phyloP scores from a whole-genome alignment of 2,888 invertebrate genomes.

The Acleris literana region DNA sequence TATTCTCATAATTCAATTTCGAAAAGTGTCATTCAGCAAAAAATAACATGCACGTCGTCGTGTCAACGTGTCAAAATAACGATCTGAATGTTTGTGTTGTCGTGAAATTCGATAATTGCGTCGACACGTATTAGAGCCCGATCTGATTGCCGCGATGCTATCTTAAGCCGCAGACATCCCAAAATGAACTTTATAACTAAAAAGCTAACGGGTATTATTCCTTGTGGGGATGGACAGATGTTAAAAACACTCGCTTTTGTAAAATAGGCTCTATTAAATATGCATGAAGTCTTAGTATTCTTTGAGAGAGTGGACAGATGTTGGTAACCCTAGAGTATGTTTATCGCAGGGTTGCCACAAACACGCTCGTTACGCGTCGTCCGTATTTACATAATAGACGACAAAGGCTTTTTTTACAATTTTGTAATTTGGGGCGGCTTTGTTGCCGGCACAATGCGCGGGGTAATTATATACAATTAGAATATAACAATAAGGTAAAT shows the following conservation, averaged over 20 bases:
- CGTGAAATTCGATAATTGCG: conserved; percentile 36
- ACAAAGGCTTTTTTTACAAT: conserved; percentile 25
- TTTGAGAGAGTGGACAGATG: conserved; percentile 19
- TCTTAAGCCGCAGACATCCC: not conserved
- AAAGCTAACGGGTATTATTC: not conserved
- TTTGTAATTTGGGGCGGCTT: conserved; percentile 9
- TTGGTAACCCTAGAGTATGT: conserved; percentile 7
- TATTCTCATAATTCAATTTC: not conserved
- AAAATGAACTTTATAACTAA: not conserved
- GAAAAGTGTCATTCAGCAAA: not conserved
- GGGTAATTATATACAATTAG: conserved; percentile 19
- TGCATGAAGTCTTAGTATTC: not conserved
- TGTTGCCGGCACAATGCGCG: conserved; percentile 4
- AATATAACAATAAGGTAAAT: conserved; percentile 4
- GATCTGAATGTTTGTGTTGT: conserved; percentile 22
- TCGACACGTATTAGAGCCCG: conserved; percentile 12
- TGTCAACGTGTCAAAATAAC: conserved; percentile 20
- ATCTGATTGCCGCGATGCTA: conserved; percentile 26
- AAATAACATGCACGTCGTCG: not conserved
- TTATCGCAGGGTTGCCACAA: conserved; percentile 25
- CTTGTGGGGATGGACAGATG: conserved; percentile 17
- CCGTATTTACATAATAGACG: conserved; percentile 27
- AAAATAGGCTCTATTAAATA: too few relatives aligned
- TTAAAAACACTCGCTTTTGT: not conserved
- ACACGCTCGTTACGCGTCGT: conserved; percentile 14